Conservation (phyloP, 1,140 invertebrate genomes). For the Semibalanus balanoides region DNA sequence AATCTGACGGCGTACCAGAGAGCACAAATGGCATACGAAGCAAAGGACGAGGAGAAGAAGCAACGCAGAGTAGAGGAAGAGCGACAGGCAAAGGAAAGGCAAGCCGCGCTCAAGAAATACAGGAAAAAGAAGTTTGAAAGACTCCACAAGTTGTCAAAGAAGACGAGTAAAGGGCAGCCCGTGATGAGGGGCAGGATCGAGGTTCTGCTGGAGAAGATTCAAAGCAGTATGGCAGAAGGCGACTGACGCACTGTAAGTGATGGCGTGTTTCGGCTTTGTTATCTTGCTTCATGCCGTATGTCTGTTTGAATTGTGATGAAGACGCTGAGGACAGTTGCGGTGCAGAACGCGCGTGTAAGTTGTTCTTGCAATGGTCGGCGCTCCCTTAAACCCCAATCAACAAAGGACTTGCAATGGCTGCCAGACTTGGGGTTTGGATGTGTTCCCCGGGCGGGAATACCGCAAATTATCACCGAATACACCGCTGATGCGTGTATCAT, state of each 20-base stretch:
- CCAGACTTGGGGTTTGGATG: no score
- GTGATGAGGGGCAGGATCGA: constrained; percentile 58
- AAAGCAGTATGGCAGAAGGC: background rate
- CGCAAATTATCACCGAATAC: no score
- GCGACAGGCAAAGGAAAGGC: constrained; percentile 38
- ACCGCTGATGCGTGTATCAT: no score
- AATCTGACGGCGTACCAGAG: constrained; percentile 24
- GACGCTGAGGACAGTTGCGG: no score
- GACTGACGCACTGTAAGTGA: background rate
- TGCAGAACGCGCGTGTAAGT: no score
- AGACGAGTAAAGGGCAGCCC: constrained; percentile 58
- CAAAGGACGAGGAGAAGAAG: constrained; percentile 40
- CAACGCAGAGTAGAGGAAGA: constrained; percentile 35
- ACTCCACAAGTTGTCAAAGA: constrained; percentile 49
- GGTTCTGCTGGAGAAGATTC: constrained; percentile 46
- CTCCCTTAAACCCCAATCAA: no score
- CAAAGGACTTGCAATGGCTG: background rate
- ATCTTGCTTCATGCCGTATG: no score
- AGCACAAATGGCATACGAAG: constrained; percentile 39
- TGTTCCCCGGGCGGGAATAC: no score
- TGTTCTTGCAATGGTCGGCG: no score
- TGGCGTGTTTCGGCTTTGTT: background rate
- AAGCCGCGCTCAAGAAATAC: constrained; percentile 45
- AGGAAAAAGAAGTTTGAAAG: constrained; percentile 47
- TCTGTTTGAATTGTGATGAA: no score